Base-by-base conservation (phyloP, 1,140 invertebrate species). In the Drosophila sturtevanti region DNA sequence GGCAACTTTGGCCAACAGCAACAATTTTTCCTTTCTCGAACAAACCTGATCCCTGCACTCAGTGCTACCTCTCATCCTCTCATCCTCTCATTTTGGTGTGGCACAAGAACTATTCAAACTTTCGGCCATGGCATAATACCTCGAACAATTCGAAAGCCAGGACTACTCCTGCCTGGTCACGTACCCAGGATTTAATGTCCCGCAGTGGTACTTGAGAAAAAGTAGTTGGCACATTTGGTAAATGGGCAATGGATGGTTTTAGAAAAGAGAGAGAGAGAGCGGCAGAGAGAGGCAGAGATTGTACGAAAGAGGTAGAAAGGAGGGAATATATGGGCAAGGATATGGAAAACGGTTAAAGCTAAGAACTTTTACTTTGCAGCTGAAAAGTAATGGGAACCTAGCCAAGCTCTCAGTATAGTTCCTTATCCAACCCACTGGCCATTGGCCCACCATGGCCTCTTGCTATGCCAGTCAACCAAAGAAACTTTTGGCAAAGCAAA, bases 171-270 rank as follows among this genome's bases (percentile, higher is more conserved):
- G 41, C 41, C 41, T 48, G 41, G 81, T 76, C 84, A 86, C 82
- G 82, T 86, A 89, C 64, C 54, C 82, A 71, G 76, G 80, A 87
- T 87, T 87, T 87, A 87, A 89, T 87, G 84, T 87, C 84, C 84
- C 84, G 65, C 85, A 89, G 79, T 89, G 85, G 85, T 87, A 89
- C 84, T 87, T 89, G 84, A 87, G 84, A 87, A 87, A 87, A 87
- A 89, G 84, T 89, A 87, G 84, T 80, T 89, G 79, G 69, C 69
- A 80, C 68, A 67, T 84, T 76, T 76, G 72, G 72, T 76, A 76
- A 76, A 76, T 76, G 72, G 78, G 70, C 60, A 60, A 41, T 61
- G 56, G 71, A 56, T 59, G 41, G 41, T 48, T 48, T 48, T 21
- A 21, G 41, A 10, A 16, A 48, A 48, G 16, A 48, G 16, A 35